Evolutionary conservation across 1,140 invertebrate genomes (phyloP).

Genomic region (Formica exsecta): DNA sequence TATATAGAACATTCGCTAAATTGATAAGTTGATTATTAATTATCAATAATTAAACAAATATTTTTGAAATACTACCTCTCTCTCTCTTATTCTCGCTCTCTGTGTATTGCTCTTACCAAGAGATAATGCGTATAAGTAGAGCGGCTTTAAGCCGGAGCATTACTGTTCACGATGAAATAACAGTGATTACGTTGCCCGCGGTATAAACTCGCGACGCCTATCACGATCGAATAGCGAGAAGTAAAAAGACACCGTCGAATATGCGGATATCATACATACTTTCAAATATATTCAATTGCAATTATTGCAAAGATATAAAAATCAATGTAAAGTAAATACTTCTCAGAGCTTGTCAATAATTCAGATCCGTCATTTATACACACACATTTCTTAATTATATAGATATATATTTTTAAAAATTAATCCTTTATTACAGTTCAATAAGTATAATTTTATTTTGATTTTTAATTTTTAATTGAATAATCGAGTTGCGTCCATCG

Average conservation of each 20-base stretch:
- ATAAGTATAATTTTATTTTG: neutral
- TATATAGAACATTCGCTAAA: no score
- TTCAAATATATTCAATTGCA: slow-evolving; percentile 19
- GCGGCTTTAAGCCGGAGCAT: slow-evolving; percentile 81
- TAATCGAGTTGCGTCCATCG: slow-evolving; percentile 35
- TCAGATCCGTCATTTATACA: neutral
- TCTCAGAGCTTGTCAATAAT: neutral
- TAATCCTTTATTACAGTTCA: neutral
- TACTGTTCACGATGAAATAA: slow-evolving; percentile 84
- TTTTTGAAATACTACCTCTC: no score
- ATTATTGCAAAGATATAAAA: slow-evolving; percentile 16
- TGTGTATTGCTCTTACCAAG: slow-evolving; percentile 73
- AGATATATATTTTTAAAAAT: neutral
- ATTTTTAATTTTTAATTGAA: slow-evolving; percentile 8
- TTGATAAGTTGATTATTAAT: no score
- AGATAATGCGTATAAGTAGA: slow-evolving; percentile 83
- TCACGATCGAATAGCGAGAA: slow-evolving; percentile 77
- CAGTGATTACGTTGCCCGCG: slow-evolving; percentile 82
- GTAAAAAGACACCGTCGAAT: slow-evolving; percentile 74
- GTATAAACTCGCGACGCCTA: slow-evolving; percentile 77
- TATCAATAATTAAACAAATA: no score
- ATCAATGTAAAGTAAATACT: neutral
- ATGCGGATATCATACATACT: slow-evolving; percentile 21
- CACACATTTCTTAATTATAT: neutral
- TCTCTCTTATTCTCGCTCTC: slow-evolving; percentile 47